A percentile compares a stretch with the other conserved stretches of the same genome.
Conservation (phyloP, 35 echinoderm and acorn worm species). For the Apostichopus parvimensis region DNA sequence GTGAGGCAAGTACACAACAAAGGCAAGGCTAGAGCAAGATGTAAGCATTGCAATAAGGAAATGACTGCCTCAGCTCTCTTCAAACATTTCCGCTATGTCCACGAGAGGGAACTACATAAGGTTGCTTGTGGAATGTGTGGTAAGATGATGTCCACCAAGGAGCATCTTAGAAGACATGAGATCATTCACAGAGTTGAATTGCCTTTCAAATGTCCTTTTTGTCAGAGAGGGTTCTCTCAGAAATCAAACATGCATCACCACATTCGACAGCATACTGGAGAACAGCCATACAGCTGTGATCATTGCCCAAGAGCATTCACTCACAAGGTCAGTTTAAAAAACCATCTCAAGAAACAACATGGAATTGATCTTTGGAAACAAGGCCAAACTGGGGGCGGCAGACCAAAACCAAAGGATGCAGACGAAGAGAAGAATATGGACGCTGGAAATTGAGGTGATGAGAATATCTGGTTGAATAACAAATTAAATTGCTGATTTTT, state of each 20-base stretch:
- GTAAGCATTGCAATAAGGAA: constrained; percentile 22
- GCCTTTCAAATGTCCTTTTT: constrained; percentile 57
- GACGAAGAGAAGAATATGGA: neutral
- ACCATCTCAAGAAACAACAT: constrained; percentile 67
- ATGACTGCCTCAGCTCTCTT: neutral
- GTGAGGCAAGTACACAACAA: neutral
- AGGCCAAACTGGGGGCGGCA: constrained; percentile 10
- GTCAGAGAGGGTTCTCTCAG: constrained; percentile 67
- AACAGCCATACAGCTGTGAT: constrained; percentile 75
- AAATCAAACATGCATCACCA: constrained; percentile 66
- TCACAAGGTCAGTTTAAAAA: constrained; percentile 81
- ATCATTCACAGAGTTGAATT: constrained; percentile 58
- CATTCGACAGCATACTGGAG: constrained; percentile 69
- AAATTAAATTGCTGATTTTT: no score
- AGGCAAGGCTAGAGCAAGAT: neutral
- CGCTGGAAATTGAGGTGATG: neutral
- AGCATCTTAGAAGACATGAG: constrained; percentile 58
- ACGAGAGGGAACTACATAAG: neutral
- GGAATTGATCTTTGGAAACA: constrained; percentile 70
- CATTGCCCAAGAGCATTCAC: constrained; percentile 59
- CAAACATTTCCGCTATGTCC: neutral
- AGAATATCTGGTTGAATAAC: no score
- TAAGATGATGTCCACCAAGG: constrained; percentile 49
- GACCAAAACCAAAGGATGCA: neutral
- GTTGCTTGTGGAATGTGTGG: constrained; percentile 48